These are phyloP conservation scores for Poecilia picta DNA, from an alignment of 2,797 vertebrate genomes.

Conservation along the genomic window DNA sequence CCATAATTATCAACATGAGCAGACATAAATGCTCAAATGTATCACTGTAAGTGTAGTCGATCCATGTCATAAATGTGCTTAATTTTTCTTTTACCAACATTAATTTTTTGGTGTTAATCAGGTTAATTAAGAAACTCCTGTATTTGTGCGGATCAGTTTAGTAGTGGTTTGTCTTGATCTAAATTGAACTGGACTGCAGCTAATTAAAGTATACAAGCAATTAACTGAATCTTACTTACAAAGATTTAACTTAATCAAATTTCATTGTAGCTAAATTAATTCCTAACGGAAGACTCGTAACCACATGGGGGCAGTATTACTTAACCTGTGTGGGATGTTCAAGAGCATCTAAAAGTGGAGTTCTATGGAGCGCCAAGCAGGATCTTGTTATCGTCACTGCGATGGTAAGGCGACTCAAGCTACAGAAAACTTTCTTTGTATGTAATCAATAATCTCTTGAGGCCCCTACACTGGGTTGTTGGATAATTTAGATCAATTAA, in stretches of 20 bases:
- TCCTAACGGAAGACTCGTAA: neutral
- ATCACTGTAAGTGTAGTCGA: neutral
- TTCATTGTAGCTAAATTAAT: neutral
- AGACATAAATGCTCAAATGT: neutral
- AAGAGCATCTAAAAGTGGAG: constrained; percentile 26
- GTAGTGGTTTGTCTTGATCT: neutral
- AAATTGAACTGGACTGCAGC: neutral
- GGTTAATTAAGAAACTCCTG: neutral
- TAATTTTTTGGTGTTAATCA: neutral
- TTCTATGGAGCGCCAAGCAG: constrained; percentile 34
- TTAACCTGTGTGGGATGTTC: constrained; percentile 23
- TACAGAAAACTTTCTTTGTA: constrained; percentile 39
- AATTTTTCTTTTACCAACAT: neutral
- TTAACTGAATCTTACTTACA: too few relatives aligned
- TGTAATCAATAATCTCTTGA: constrained; percentile 39
- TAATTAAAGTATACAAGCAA: neutral
- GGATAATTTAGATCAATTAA: constrained; percentile 27
- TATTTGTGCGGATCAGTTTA: neutral
- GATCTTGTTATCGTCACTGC: constrained; percentile 51
- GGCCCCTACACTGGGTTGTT: constrained; percentile 16
- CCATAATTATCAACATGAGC: neutral
- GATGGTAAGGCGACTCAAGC: constrained; percentile 11
- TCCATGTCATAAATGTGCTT: neutral
- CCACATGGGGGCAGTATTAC: constrained; percentile 71
- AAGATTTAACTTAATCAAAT: neutral